Base-by-base conservation (phyloP, 2,113 vertebrate genomes). In the Plotosus lineatus region DNA sequence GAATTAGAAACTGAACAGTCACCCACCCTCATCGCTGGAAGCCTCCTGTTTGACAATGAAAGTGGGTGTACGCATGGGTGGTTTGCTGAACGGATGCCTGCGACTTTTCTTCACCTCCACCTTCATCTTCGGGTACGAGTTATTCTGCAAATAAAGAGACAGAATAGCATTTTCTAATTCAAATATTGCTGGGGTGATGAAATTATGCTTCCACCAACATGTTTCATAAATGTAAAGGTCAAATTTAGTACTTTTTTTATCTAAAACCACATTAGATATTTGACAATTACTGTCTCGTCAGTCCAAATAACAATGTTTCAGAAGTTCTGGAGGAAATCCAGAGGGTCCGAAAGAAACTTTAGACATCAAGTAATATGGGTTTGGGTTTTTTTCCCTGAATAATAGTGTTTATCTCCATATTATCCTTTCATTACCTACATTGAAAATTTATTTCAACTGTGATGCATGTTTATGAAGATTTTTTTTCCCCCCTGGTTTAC, bases 101-200 rank as follows among this genome's bases (percentile, higher is more conserved):
- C 98, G 94, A 81, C 97, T 99, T 91, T 97, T 98, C 83, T 97
- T 99, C 53, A 98, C 95, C 87, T 97, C 95, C 85, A 95, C 94
- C 86, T 95, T 95, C 88, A 95, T 90, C 91, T 96, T 98, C 88
- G 94, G 86, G 86, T 95, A 98, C 11, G 91, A 88, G 23, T 91
- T 81, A 0, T 89, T 72, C 96, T 98, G 87, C 3, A 87, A 55
- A 40, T 0, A 86, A 3, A 42, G 50, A 31, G 82, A 23, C 21
- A 65, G 28, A 48, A 38, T 7, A 23, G 31, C 3, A 28, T 12
- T 4, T 31, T 46, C 40, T 61, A 15, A 58, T 36, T 17, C 26
- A 71, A 21, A 73, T 33, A 33, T 15, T 15, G 23, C 46, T 2
- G 10, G 17, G 17, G 19, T 4, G 17, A 12, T 1, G 15, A 72